These are phyloP conservation scores for Ambastaia sidthimunki DNA, from an alignment of 2,797 vertebrate species.

Conservation along the genomic window DNA sequence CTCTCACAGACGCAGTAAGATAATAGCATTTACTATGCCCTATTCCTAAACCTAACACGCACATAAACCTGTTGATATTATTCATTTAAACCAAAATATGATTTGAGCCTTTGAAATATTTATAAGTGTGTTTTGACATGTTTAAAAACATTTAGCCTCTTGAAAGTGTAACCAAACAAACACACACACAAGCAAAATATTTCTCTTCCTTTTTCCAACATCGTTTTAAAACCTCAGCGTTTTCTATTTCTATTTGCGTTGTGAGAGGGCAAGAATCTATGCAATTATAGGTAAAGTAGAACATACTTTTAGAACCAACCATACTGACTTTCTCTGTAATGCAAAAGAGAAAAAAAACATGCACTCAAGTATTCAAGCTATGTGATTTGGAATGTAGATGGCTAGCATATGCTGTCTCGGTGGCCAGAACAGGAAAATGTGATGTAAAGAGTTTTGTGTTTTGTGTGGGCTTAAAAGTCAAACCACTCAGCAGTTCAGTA, in stretches of 20 bases:
- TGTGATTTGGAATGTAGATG: slow-evolving; percentile 46
- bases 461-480: slow-evolving; percentile 56
- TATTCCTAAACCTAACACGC: not conserved
- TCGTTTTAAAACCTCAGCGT: slow-evolving; percentile 34
- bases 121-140: not conserved
- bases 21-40: too few relatives aligned
- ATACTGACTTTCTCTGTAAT: slow-evolving; percentile 28
- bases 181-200: slow-evolving; percentile 40
- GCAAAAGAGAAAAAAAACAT: slow-evolving; percentile 23
- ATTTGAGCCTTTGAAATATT: not conserved
- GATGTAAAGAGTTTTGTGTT: slow-evolving; percentile 45
- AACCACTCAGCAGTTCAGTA: slow-evolving; percentile 78
- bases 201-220: slow-evolving; percentile 31
- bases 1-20: not conserved
- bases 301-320: slow-evolving; percentile 4
- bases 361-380: slow-evolving; percentile 28
- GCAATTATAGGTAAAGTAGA: slow-evolving; percentile 40
- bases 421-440: slow-evolving; percentile 33
- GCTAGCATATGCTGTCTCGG: slow-evolving; percentile 30
- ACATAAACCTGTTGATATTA: not conserved
- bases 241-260: slow-evolving; percentile 43
- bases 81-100: not conserved
- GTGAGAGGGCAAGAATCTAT: slow-evolving; percentile 5
- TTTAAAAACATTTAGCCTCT: not conserved
- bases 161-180: not conserved